These are phyloP conservation scores for Apus apus DNA, from an alignment of 2,113 vertebrate species.

Conservation along the genomic window DNA sequence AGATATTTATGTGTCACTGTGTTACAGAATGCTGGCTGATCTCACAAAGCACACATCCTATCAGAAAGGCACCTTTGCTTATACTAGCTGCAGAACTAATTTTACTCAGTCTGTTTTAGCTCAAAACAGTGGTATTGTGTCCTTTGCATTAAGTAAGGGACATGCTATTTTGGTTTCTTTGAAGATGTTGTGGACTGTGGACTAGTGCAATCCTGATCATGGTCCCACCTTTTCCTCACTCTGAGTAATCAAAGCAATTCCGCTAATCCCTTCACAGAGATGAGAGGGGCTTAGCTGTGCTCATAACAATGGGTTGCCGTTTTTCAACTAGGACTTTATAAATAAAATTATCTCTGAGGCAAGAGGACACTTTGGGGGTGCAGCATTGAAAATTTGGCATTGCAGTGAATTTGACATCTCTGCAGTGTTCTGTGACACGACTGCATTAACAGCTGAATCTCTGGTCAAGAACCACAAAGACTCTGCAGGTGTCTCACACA, in stretches of 20 bases:
- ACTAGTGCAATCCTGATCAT: not conserved
- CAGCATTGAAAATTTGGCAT: not conserved
- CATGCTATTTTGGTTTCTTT: constrained; percentile 16
- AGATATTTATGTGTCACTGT: not conserved
- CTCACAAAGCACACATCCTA: not conserved
- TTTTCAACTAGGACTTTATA: not conserved
- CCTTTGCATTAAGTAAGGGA: constrained; percentile 21
- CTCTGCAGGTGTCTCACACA: not conserved
- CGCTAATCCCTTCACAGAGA: constrained; percentile 40
- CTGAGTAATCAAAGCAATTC: constrained; percentile 48
- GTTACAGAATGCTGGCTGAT: not conserved
- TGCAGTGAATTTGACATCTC: not conserved
- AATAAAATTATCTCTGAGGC: not conserved
- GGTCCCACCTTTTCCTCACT: constrained; percentile 14
- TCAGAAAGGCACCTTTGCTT: constrained; percentile 20
- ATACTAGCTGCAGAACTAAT: not conserved
- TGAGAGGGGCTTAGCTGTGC: not conserved
- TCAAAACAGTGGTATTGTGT: not conserved
- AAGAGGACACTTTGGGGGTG: not conserved
- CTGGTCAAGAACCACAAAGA: not conserved
- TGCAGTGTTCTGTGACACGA: not conserved
- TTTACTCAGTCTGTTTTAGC: not conserved
- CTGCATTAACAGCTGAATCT: not conserved
- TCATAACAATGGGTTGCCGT: not conserved
- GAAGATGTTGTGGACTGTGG: not conserved